Evolutionary conservation across 2,888 invertebrate species (phyloP), one percentile per base, ranked within the genome.

Genomic region (Anodontia alba): DNA sequence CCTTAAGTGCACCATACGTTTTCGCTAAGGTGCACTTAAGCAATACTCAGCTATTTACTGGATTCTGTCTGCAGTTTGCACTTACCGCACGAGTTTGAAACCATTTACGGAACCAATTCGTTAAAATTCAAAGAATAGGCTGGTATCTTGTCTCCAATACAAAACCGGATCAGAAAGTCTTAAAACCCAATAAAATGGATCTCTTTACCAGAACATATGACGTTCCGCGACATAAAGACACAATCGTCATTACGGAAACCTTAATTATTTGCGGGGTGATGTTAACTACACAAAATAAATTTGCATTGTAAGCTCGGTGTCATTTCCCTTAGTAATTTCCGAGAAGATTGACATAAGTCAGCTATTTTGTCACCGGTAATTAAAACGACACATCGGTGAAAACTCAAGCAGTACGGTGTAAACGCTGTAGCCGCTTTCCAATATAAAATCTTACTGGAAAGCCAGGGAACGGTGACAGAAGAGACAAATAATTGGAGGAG

Each of bases 321-420:
- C 31, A 62, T 62, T 62, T 62, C 62, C 62, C n/a, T 33, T 17
- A 7, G 33, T 33, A 62, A 62, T 62, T 62, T 62, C 62, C 62
- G 31, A 10, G 31, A 62, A 62, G 62, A 31, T 62, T 62, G 31
- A 10, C 20, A 12, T 62, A 33, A 31, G 62, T n/a, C 62, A 29
- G 62, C 17, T 17, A 31, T 31, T 62, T 62, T 31, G 62, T 62
- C 23, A 33, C 31, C 29, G 33, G 62, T 62, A 62, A 62, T 62
- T 62, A 62, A 62, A 62, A 62, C 62, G 62, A 31, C 62, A 62
- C 62, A 62, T 33, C 33, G 23, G 23, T 3, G 23, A 62, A 62
- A 5, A 1, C 10, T 33, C 62, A 20, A 33, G 33, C 23, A 62
- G 5, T 33, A 33, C 33, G 23, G 62, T 62, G 31, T 31, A 62